Conservation (phyloP, 2,797 vertebrate species). For the Hemitrygon akajei region DNA sequence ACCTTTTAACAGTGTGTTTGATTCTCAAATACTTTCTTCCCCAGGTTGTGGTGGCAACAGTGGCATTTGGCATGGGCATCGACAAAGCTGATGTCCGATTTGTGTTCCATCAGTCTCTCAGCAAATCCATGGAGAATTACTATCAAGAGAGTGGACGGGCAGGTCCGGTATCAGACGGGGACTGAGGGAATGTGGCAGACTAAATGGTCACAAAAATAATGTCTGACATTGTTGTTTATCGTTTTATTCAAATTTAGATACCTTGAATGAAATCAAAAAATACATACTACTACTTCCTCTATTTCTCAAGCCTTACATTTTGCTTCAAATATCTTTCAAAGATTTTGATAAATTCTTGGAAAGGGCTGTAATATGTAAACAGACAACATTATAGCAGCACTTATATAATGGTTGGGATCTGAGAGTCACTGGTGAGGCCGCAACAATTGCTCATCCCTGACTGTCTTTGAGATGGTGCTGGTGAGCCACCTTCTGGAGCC, state of each 20-base stretch:
- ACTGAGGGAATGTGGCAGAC: neutral
- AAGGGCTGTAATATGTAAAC: neutral
- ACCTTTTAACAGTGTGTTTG: neutral
- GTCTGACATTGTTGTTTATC: neutral
- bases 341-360: neutral
- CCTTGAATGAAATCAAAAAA: neutral
- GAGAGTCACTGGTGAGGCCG: too few relatives aligned
- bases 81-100: conserved; percentile 90
- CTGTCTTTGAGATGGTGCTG: too few relatives aligned
- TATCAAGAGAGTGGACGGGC: conserved; percentile 97
- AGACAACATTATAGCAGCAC: neutral
- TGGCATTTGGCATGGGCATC: conserved; percentile 98
- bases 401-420: too few relatives aligned
- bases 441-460: too few relatives aligned
- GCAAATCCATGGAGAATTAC: conserved; percentile 97
- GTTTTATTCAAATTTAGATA: neutral
- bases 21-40: conserved; percentile 17
- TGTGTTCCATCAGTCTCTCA: conserved; percentile 93
- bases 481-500: too few relatives aligned
- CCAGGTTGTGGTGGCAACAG: conserved; percentile 91
- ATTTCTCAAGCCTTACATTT: neutral
- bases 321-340: neutral
- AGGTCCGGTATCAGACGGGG: conserved; percentile 57
- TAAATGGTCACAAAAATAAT: neutral
- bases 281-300: neutral